Conservation (phyloP, 2,113 vertebrate species). For the Australoheros scitulus region DNA sequence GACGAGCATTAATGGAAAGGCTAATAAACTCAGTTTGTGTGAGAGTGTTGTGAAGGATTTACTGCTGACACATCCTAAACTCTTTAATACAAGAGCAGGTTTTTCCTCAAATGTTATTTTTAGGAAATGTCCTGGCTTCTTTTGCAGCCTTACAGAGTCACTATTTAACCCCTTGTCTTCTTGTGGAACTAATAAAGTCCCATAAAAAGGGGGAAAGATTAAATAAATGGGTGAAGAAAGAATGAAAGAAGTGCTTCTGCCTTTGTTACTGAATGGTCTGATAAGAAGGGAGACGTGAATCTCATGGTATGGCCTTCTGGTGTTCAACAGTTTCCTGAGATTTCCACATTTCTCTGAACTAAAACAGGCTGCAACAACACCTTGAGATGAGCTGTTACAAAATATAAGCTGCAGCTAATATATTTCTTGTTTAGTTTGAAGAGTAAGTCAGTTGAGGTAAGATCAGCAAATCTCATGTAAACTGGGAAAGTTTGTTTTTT, state of each 20-base stretch:
- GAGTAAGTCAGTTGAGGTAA: not conserved
- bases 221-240: not conserved
- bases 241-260: not conserved
- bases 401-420: not conserved
- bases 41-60: constrained; percentile 3
- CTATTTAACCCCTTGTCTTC: not conserved
- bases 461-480: not conserved
- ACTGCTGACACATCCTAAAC: not conserved
- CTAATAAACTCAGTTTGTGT: constrained; percentile 6
- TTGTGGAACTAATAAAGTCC: not conserved
- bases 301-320: too few relatives aligned
- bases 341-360: not conserved
- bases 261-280: not conserved
- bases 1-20: not conserved
- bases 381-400: not conserved
- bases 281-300: not conserved
- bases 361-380: not conserved
- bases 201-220: not conserved
- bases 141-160: not conserved
- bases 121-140: not conserved
- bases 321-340: not conserved
- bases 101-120: constrained; percentile 1
- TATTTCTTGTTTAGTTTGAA: not conserved
- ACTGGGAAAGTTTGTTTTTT: not conserved
- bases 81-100: constrained; percentile 1